A percentile compares a stretch with the other conserved stretches of the same genome.
phyloP scores from a whole-genome alignment of 1,140 invertebrate genomes.

The Lanistes nyassanus region DNA sequence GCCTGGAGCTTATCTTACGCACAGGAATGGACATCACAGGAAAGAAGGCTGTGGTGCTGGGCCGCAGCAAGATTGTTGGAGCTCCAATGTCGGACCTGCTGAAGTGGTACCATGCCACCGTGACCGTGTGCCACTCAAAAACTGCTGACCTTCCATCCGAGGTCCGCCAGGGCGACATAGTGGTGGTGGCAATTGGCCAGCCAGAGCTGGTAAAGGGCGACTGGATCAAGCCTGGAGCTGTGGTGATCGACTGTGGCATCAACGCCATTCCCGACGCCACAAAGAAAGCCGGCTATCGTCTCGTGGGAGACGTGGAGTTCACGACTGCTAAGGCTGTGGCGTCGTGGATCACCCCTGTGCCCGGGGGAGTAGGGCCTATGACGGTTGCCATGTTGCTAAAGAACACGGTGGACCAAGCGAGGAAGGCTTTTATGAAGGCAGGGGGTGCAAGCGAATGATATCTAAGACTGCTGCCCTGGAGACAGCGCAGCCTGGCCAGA shows the following conservation, averaged over 20 bases:
- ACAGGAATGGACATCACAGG: conserved; percentile 80
- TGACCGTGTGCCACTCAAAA: conserved; percentile 95
- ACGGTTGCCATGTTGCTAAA: conserved; percentile 98
- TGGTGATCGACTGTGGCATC: conserved; percentile 99
- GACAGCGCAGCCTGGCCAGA: no score
- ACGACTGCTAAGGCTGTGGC: conserved; percentile 82
- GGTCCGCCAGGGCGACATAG: conserved; percentile 82
- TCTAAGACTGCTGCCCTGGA: no score
- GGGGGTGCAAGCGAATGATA: no score
- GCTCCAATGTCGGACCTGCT: conserved; percentile 93
- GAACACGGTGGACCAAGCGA: conserved; percentile 90
- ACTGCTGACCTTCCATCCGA: conserved; percentile 79
- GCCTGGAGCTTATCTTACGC: conserved; percentile 89
- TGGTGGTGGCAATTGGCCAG: conserved; percentile 95
- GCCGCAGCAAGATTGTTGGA: conserved; percentile 97
- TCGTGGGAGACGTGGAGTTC: conserved; percentile 96
- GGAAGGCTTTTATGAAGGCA: conserved; percentile 67
- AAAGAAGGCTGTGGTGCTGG: conserved; percentile 90
- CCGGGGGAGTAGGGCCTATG: conserved; percentile 98
- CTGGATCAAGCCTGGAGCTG: conserved; percentile 97
- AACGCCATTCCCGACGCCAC: conserved; percentile 90
- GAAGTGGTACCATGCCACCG: conserved; percentile 96
- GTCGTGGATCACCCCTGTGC: conserved; percentile 94
- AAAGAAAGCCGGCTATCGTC: conserved; percentile 83
- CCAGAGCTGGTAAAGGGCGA: conserved; percentile 91